Percentiles rank a stretch among this genome's conserved stretches.
phyloP scores from a whole-genome alignment of 2,113 vertebrate species.

The Etia nguti region DNA sequence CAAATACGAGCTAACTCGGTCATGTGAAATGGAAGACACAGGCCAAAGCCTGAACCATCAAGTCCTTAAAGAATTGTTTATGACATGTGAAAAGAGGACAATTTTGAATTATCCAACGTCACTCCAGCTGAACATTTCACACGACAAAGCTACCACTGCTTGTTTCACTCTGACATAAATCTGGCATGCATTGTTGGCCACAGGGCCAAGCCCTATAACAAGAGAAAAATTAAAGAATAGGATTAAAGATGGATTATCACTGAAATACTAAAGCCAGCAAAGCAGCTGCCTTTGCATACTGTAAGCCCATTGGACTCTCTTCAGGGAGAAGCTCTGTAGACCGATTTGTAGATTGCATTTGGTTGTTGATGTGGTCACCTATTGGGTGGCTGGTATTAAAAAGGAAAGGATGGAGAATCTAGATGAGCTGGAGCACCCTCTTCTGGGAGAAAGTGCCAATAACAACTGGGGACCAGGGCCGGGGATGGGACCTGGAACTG shows the following conservation, averaged over 20 bases:
- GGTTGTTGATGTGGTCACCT: slow-evolving; percentile 43
- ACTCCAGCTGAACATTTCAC: not conserved
- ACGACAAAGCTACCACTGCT: not conserved
- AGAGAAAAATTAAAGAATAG: slow-evolving; percentile 54
- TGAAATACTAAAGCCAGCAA: slow-evolving; percentile 27
- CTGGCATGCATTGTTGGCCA: not conserved
- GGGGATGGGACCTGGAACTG: not conserved
- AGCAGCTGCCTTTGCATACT: slow-evolving; percentile 30
- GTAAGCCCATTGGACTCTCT: slow-evolving; percentile 15
- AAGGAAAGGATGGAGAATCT: slow-evolving; percentile 63
- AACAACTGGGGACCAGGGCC: not conserved
- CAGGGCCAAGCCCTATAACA: slow-evolving; percentile 7
- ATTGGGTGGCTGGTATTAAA: not conserved
- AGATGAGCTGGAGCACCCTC: slow-evolving; percentile 75
- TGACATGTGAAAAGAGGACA: slow-evolving; percentile 37
- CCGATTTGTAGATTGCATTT: slow-evolving; percentile 34
- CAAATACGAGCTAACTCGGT: slow-evolving; percentile 29
- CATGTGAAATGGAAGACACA: slow-evolving; percentile 38
- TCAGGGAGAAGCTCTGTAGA: not conserved
- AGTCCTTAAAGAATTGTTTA: slow-evolving; percentile 23
- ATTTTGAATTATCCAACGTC: not conserved
- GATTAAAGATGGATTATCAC: slow-evolving; percentile 63
- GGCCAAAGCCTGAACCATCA: slow-evolving; percentile 16
- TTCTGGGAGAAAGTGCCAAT: slow-evolving; percentile 61
- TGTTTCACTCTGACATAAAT: slow-evolving; percentile 14